phyloP scores from a whole-genome alignment of 2,888 invertebrate species.

The Cerastis rubricosa region DNA sequence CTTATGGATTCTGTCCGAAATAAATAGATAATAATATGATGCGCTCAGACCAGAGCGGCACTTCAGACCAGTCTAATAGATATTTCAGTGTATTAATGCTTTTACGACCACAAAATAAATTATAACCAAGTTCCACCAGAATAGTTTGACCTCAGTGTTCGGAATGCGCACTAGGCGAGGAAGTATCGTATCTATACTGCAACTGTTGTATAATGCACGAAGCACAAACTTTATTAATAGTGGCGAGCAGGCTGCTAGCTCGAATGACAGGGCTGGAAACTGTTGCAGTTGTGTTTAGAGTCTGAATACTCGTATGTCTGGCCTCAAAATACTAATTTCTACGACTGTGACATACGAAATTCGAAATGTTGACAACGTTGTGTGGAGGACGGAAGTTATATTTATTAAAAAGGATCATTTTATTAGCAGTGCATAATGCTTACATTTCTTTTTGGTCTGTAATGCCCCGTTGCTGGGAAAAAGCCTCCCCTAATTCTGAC shows the following conservation, averaged over 20 bases:
- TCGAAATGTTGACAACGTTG: background rate
- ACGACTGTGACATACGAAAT: background rate
- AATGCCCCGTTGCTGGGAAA: no score
- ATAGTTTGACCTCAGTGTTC: background rate
- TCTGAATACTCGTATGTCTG: background rate
- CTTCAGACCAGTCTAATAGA: no score
- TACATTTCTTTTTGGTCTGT: no score
- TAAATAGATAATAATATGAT: no score
- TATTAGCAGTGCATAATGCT: no score
- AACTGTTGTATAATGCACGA: slow-evolving; percentile 7
- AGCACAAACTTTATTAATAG: slow-evolving; percentile 18
- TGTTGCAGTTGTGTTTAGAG: background rate
- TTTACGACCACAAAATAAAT: background rate
- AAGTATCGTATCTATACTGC: background rate
- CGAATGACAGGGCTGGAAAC: background rate
- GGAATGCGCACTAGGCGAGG: background rate
- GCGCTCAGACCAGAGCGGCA: no score
- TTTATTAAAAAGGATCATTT: no score
- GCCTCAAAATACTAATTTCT: background rate
- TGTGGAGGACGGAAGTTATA: no score
- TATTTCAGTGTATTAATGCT: background rate
- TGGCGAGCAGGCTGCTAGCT: background rate
- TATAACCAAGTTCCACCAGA: background rate
- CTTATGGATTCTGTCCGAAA: no score
- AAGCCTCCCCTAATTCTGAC: no score